Evolutionary conservation across 2,797 vertebrate genomes (phyloP).

Genomic region (Enteromius anoplus): DNA sequence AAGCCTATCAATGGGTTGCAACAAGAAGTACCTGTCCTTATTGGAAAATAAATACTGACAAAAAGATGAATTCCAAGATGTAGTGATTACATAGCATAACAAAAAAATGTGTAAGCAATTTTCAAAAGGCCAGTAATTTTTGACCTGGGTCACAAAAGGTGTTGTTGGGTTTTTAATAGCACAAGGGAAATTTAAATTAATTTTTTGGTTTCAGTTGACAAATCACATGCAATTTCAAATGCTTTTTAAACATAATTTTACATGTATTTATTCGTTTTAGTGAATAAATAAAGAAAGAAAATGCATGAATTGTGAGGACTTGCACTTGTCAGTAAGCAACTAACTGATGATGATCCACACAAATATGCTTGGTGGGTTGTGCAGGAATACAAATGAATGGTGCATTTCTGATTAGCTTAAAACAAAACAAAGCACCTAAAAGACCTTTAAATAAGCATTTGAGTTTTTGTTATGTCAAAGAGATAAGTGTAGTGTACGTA

Average conservation of each 20-base stretch:
- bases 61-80: too few species aligned
- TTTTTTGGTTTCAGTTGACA: not conserved
- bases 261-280: too few species aligned
- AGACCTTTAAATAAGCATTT: conserved; percentile 19
- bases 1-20: too few species aligned
- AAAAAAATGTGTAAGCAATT: not conserved
- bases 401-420: conserved; percentile 18
- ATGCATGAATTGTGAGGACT: not conserved
- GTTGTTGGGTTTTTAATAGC: too few species aligned
- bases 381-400: not conserved
- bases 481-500: conserved; percentile 24
- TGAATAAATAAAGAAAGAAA: not conserved
- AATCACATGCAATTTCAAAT: not conserved
- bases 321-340: not conserved
- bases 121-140: not conserved
- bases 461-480: conserved; percentile 14
- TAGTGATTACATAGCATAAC: not conserved
- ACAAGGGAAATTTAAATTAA: too few species aligned
- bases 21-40: too few species aligned
- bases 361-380: not conserved
- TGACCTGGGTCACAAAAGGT: too few species aligned
- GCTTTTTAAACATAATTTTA: not conserved
- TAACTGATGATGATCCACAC: not conserved
- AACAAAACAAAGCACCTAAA: conserved; percentile 29
- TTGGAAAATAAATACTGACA: too few species aligned